Percentiles rank a stretch among this genome's conserved stretches.
These are phyloP conservation scores for Andrena chrysosceles DNA, from an alignment of 2,888 invertebrate species.

Conservation along the genomic window DNA sequence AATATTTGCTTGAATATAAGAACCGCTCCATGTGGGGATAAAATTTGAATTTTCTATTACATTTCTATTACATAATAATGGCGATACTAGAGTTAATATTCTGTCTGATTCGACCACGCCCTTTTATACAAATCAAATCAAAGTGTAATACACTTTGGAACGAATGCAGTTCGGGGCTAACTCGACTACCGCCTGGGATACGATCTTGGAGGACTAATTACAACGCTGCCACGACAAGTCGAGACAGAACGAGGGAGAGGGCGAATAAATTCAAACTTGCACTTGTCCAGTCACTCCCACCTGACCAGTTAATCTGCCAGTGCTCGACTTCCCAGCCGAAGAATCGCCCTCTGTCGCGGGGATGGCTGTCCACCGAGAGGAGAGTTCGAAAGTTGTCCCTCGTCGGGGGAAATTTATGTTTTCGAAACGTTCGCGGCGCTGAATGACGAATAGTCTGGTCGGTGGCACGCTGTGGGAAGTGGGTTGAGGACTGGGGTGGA, in stretches of 20 bases:
- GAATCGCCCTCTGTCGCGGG: slow-evolving; percentile 9
- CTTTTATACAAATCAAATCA: too few relatives aligned
- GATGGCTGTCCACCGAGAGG: neutral
- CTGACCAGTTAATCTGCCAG: slow-evolving; percentile 49
- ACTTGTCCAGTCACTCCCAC: slow-evolving; percentile 11
- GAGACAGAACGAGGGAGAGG: neutral
- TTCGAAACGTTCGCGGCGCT: slow-evolving; percentile 51
- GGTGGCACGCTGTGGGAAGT: neutral
- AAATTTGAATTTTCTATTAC: too few relatives aligned
- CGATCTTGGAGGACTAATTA: slow-evolving; percentile 10
- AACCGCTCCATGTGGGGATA: too few relatives aligned
- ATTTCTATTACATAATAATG: too few relatives aligned
- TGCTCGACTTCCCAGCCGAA: slow-evolving; percentile 26
- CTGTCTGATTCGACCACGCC: too few relatives aligned
- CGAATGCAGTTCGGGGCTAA: neutral
- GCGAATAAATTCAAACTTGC: slow-evolving; percentile 29
- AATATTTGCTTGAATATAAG: too few relatives aligned
- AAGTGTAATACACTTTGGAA: neutral
- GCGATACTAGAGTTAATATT: too few relatives aligned
- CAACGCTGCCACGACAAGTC: neutral
- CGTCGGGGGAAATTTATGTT: slow-evolving; percentile 63
- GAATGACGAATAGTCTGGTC: slow-evolving; percentile 60
- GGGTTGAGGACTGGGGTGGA: neutral
- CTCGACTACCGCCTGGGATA: neutral
- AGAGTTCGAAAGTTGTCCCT: slow-evolving; percentile 52